Evolutionary conservation across 1,140 invertebrate genomes (phyloP).

Genomic region (Drosophila eugracilis): DNA sequence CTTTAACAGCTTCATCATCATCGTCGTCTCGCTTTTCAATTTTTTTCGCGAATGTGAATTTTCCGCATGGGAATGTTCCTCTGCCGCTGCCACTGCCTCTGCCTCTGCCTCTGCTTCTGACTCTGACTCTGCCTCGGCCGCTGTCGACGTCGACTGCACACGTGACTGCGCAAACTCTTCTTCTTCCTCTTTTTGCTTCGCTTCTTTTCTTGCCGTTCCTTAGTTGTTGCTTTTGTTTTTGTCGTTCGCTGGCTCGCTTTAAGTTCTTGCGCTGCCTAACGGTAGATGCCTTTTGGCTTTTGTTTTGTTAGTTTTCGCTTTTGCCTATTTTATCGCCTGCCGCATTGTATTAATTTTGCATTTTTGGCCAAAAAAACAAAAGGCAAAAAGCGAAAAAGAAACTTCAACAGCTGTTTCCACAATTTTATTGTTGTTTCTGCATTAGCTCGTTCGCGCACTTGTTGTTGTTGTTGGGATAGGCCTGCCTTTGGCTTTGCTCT

Average conservation of each 20-base stretch:
- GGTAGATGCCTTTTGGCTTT: constrained; percentile 31
- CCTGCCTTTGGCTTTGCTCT: constrained; percentile 1
- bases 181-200: constrained; percentile 24
- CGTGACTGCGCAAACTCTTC: constrained; percentile 41
- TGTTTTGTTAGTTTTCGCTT: constrained; percentile 17
- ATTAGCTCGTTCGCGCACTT: constrained; percentile 30
- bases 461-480: constrained; percentile 47
- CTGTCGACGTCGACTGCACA: constrained; percentile 52
- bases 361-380: too few species aligned
- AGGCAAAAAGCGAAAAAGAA: constrained; percentile 9
- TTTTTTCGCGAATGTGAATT: constrained; percentile 60
- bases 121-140: constrained; percentile 37
- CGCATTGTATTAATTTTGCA: constrained; percentile 35
- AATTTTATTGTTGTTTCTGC: constrained; percentile 25
- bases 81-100: constrained; percentile 42
- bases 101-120: constrained; percentile 40
- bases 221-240: constrained; percentile 23
- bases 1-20: constrained; percentile 24
- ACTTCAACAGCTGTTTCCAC: constrained; percentile 51
- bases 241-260: constrained; percentile 23
- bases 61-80: constrained; percentile 73
- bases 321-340: constrained; percentile 30
- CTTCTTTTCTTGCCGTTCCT: constrained; percentile 24
- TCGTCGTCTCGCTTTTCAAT: constrained; percentile 24
- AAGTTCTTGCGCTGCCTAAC: too few species aligned